phyloP scores from a whole-genome alignment of 2,888 invertebrate species.

The Deilephila porcellus region DNA sequence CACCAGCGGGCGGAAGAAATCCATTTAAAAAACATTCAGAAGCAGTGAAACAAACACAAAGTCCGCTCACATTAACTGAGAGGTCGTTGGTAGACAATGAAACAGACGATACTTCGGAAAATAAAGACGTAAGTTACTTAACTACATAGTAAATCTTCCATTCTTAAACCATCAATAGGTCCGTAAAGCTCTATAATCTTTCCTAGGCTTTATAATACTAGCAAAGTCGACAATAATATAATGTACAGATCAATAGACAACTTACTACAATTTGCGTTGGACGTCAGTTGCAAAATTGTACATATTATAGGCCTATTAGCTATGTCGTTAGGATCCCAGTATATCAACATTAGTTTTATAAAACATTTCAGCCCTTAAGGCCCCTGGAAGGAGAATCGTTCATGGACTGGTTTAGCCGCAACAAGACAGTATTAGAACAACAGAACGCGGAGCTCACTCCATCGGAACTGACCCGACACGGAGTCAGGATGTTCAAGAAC shows the following conservation, averaged over 20 bases:
- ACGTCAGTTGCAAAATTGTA: too few relatives aligned
- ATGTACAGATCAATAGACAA: too few relatives aligned
- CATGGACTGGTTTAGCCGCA: slow-evolving; percentile 85
- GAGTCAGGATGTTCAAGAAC: slow-evolving; percentile 80
- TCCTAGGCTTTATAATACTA: too few relatives aligned
- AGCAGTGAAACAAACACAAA: slow-evolving; percentile 57
- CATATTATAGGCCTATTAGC: too few relatives aligned
- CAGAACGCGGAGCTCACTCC: slow-evolving; percentile 83
- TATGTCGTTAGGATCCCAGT: too few relatives aligned
- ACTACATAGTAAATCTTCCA: background rate
- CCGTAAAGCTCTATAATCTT: too few relatives aligned
- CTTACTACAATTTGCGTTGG: too few relatives aligned
- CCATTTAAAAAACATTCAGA: slow-evolving; percentile 81
- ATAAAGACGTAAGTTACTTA: slow-evolving; percentile 67
- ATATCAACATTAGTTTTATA: too few relatives aligned
- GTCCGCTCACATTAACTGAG: slow-evolving; percentile 74
- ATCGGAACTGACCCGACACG: slow-evolving; percentile 83
- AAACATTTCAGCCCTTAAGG: slow-evolving; percentile 59
- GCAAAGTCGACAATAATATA: too few relatives aligned
- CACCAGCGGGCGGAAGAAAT: slow-evolving; percentile 72
- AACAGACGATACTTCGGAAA: slow-evolving; percentile 55
- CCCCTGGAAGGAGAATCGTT: slow-evolving; percentile 81
- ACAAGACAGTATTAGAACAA: slow-evolving; percentile 81
- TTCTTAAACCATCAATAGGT: too few relatives aligned
- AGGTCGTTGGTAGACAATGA: slow-evolving; percentile 71